Evolutionary conservation across 2,888 invertebrate genomes (phyloP), one percentile per base, ranked within the genome.

Genomic region (Cheilosia pagana): DNA sequence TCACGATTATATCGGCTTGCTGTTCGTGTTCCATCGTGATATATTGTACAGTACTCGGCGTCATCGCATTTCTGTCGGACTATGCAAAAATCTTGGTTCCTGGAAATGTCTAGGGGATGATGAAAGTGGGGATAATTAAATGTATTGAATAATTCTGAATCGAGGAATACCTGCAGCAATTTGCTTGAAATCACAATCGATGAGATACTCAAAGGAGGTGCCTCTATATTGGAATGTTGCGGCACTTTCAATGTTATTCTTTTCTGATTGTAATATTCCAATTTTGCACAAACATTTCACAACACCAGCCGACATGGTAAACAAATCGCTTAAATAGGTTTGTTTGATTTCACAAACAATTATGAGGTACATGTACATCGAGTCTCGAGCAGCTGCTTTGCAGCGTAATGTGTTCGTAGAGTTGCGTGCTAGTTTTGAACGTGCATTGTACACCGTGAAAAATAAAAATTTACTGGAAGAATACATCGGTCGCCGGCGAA

Each of bases 201-300:
- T 57, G 1, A 81, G 55, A 0, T 75, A 28, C 2, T 55, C 8
- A 31, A 75, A 81, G 1, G 25, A 0, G 50, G 72, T 85, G 1
- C 53, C 70, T 39, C 71, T 82, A 19, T 79, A 74, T 10, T 31
- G 35, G n/a, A 83, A 35, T 57, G 35, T 48, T 45, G 43, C 5
- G 7, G 12, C 31, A 41, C 53, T 60, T 3, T 53, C 12, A 5
- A 45, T 12, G 7, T 35, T 62, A 52, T 78, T 5, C 23, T 52
- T 10, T 52, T 50, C 23, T 28, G 57, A 10, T 62, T 52, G 50
- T 7, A 83, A 62, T 53, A 83, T 59, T 48, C 59, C 83, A 41
- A 83, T 74, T 75, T 83, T 83, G 52, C 68, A 70, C 16, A 83
- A 60, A 60, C 79, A 83, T 41, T 83, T 83, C 2, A 83, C 83